A percentile compares a stretch with the other conserved stretches of the same genome.
phyloP scores from a whole-genome alignment of 2,888 invertebrate genomes.

The Lepetodrilus schrolli region DNA sequence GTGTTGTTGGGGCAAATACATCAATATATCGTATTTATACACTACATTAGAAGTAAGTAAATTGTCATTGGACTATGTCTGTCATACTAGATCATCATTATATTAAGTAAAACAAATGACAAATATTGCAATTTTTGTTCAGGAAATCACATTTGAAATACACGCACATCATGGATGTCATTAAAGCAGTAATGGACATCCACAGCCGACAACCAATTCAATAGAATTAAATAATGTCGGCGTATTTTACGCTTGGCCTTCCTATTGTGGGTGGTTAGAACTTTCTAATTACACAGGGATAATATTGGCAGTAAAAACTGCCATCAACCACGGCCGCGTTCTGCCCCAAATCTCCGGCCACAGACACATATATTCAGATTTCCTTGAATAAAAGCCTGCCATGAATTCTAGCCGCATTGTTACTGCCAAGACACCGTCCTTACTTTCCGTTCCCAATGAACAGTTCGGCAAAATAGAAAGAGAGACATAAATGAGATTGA shows the following conservation, averaged over 20 bases:
- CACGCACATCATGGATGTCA: not conserved
- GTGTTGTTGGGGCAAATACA: no score
- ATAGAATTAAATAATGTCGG: not conserved
- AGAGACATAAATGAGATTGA: conserved; percentile 16
- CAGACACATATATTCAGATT: conserved; percentile 5
- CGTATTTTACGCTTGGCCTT: conserved; percentile 7
- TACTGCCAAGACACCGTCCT: not conserved
- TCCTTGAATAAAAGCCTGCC: not conserved
- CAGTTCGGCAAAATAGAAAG: conserved; percentile 2
- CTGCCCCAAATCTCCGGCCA: conserved; percentile 1
- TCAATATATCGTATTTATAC: no score
- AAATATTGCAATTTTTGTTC: not conserved
- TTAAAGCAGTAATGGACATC: conserved; percentile 12
- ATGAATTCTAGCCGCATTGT: not conserved
- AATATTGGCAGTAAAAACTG: not conserved
- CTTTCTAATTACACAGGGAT: conserved; percentile 2
- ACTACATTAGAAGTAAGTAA: no score
- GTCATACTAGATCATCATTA: no score
- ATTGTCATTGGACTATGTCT: no score
- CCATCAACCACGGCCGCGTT: not conserved
- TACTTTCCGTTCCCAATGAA: not conserved
- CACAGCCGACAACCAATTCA: not conserved
- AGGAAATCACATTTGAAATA: conserved; percentile 19
- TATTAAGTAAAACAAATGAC: conserved; percentile 2
- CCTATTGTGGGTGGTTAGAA: conserved; percentile 7